phyloP scores from a whole-genome alignment of 2,888 invertebrate species.

The Diplolepis rosae region DNA sequence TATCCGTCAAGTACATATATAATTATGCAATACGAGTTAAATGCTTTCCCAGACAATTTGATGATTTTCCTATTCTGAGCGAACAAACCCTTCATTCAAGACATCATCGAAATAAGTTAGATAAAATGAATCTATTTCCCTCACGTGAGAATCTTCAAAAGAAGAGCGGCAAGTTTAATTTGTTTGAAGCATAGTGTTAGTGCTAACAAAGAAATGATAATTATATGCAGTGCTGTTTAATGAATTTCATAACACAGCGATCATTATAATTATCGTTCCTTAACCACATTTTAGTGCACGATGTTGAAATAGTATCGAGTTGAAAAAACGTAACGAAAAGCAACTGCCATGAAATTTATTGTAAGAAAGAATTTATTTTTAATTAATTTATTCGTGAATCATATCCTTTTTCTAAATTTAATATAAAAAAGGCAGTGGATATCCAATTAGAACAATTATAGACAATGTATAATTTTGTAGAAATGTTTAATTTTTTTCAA shows the following conservation, averaged over 20 bases:
- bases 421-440: not conserved
- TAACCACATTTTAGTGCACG: constrained; percentile 5
- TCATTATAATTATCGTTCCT: not conserved
- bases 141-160: not conserved
- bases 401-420: not conserved
- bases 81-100: constrained; percentile 9
- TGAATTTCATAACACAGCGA: not conserved
- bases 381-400: not conserved
- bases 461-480: not conserved
- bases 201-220: not conserved
- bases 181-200: not conserved
- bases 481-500: not conserved
- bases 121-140: not conserved
- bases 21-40: constrained; percentile 15
- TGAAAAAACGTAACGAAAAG: not conserved
- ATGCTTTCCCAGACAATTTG: constrained; percentile 11
- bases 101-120: constrained; percentile 5
- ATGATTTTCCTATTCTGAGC: not conserved
- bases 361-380: too few relatives aligned
- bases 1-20: constrained; percentile 9
- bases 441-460: not conserved
- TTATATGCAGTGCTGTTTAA: not conserved
- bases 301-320: not conserved
- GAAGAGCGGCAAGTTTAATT: not conserved
- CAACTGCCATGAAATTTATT: constrained; percentile 18